Percentiles rank a stretch among this genome's conserved stretches.
phyloP scores from a whole-genome alignment of 1,140 invertebrate species.

The Gryon sp. region DNA sequence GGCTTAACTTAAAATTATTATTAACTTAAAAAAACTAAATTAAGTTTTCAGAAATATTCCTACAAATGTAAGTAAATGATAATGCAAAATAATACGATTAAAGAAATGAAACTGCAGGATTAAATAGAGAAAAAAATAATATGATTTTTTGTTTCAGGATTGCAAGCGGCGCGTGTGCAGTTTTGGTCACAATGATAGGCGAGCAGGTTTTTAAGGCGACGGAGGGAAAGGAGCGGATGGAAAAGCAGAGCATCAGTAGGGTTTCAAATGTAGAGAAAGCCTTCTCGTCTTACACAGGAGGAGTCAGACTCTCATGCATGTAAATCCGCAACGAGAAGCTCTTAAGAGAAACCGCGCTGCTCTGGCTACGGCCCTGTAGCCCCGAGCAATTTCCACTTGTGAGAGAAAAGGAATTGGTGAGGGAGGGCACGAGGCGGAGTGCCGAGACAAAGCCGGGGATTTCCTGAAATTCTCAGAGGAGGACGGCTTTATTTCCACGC shows the following conservation, averaged over 20 bases:
- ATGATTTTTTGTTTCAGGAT: too few relatives aligned
- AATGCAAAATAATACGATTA: too few relatives aligned
- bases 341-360: constrained; percentile 29
- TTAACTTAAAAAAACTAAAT: too few relatives aligned
- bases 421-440: constrained; percentile 8
- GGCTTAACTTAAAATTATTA: too few relatives aligned
- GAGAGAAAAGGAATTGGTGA: constrained; percentile 48
- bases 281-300: constrained; percentile 48
- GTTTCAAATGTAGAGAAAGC: constrained; percentile 26
- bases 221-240: too few relatives aligned
- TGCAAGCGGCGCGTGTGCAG: too few relatives aligned
- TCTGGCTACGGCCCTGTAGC: constrained; percentile 53
- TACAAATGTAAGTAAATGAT: too few relatives aligned
- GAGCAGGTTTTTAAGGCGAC: too few relatives aligned
- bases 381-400: constrained; percentile 68
- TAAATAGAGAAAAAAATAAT: too few relatives aligned
- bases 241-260: constrained; percentile 9
- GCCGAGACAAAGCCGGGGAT: constrained; percentile 73
- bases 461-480: constrained; percentile 72
- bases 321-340: constrained; percentile 44
- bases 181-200: too few relatives aligned
- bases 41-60: too few relatives aligned
- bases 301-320: constrained; percentile 22
- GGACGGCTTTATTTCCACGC: constrained; percentile 65
- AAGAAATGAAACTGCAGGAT: too few relatives aligned